Evolutionary conservation across 2,888 invertebrate species (phyloP), one percentile per base, ranked within the genome.

Genomic region (Pyrocoelia pectoralis): DNA sequence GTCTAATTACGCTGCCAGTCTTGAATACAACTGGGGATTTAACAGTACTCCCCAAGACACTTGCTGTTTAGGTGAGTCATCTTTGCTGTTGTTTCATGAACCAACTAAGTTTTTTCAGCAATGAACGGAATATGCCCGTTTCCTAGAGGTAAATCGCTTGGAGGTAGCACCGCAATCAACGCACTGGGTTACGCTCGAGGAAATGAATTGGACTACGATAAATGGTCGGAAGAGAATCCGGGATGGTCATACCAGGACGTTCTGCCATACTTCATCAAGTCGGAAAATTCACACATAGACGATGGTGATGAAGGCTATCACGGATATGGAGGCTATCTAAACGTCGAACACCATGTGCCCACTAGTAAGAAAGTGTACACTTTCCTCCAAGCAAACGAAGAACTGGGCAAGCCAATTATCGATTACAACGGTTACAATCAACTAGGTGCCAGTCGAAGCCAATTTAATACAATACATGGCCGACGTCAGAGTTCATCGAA

Each of bases 151-250:
- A 93, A 91, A 78, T 91, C 92, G 0, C 85, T 95, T 75, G 95
- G 95, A 4, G 95, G 95, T 1, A 89, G 89, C 6, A 91, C 91
- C 66, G 88, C 91, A 0, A 82, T 94, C 8, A 94, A 94, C 76
- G 89, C 89, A 71, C 93, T 95, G 93, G 88, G 91, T 72, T 92
- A 91, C 73, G 90, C 90, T 0, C 82, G 92, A 65, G 93, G 91
- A 9, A 85, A 88, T 70, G 83, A 85, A 0, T 80, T 83, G 2
- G 94, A 95, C 74, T 95, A 91, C 76, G 89, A 94, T 73, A 81
- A 83, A 2, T 95, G 95, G 95, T 86, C 87, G 10, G 82, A 88
- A 73, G 93, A 91, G 0, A 91, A 91, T 76, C 79, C 84, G 0
- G 91, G 90, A 0, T 93, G 93, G 93, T 86, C 88, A 51, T 92